Evolutionary conservation across 2,113 vertebrate species (phyloP), one percentile per base, ranked within the genome.

Genomic region (Tenrec ecaudatus): DNA sequence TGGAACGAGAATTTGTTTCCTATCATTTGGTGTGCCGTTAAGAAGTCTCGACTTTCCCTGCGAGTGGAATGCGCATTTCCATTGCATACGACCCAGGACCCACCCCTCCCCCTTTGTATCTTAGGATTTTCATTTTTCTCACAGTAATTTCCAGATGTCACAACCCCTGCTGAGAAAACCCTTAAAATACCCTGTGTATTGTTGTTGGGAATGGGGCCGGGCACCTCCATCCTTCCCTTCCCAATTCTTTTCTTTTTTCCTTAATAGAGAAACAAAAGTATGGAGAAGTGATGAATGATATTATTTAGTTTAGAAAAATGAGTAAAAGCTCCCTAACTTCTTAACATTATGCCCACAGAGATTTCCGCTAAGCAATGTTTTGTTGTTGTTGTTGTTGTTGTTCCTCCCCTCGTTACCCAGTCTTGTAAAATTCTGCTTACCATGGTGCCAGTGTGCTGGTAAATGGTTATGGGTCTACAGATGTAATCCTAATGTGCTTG

Each of bases 241-340:
- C 57, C 82, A 33, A 92, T 58, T 79, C 77, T 33, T 31, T n/a
- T 36, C 62, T 38, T 92, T 83, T 86, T 92, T 36, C 17, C 36
- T 62, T 58, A 91, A 93, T 84, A 62, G 85, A 69, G 93, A 85
- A 31, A 14, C 47, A 62, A 60, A 84, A 29, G 29, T 89, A 88
- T 92, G 95, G 27, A 92, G 95, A 89, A 90, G 23, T 88, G 84
- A 97, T 92, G 57, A 36, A 78, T 94, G 64, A 23, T 88, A 95
- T 53, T 82, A 57, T 92, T 92, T 93, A 88, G 15, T 76, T 95
- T 58, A 96, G 62, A 93, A 92, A 76, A 92, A 84, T 95, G 22
- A 19, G 7, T 66, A 53, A 5, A 31, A 89, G 20, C 4, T 88
- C 14, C 64, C 10, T n/a, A 78, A 27, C 36, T 92, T 23, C 38